Evolutionary conservation across 2,888 invertebrate species (phyloP), one percentile per base, ranked within the genome.

Genomic region (Phania funesta): DNA sequence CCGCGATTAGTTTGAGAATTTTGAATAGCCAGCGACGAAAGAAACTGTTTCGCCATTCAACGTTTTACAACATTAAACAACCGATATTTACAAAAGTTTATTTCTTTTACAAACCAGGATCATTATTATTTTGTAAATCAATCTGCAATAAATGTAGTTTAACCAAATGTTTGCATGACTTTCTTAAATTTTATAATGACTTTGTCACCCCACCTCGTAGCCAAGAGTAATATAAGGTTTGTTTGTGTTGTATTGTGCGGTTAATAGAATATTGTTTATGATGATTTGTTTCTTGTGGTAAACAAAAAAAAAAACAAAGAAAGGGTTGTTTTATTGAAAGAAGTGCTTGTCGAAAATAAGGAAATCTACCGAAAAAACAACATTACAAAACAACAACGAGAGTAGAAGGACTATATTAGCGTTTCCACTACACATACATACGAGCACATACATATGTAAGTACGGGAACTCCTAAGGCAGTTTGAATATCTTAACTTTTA

Each of bases 211-310:
- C 2, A 0, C 41, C 26, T 75, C 75, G 56, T 75, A 38, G 3
- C 0, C 1, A 29, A 22, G 26, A 3, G 8, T 26, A 11, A 32
- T 16, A 1, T 2, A 8, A 16, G 26, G 48, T 50, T 50, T 60
- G n/a, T 52, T 60, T 62, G 18, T 68, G 32, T 52, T 62, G 44
- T 46, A 56, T 79, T 68, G 64, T 83, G 84, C 56, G 85, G 84
- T 84, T 86, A 84, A 85, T 85, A 85, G 85, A 85, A 84, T 86
- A 84, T 84, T 84, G 79, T 73, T 83, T 84, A 84, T 84, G 80
- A 75, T 77, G 74, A 76, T 78, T 67, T 81, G 71, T 77, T 81
- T 71, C 67, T 80, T 71, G 74, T 58, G 68, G 77, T 73, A 79
- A 73, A 60, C 65, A 56, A 50, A 77, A 54, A 18, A 29, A 7